A percentile compares a stretch with the other conserved stretches of the same genome.
phyloP scores from a whole-genome alignment of 2,888 invertebrate genomes.

The Apodemia duryi region DNA sequence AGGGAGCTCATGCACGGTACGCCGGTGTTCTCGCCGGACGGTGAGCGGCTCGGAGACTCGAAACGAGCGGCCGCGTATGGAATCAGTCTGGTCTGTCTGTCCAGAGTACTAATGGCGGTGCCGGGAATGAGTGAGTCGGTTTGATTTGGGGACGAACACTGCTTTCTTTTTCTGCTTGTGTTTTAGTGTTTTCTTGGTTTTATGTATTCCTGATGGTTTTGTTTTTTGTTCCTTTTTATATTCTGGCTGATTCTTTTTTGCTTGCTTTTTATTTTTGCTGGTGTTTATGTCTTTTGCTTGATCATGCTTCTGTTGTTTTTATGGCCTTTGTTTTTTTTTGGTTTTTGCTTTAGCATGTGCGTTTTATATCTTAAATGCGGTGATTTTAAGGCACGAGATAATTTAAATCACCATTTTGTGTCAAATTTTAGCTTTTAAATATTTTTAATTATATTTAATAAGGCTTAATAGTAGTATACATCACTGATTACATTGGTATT shows the following conservation, averaged over 20 bases:
- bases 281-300: too few species aligned
- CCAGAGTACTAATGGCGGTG: constrained; percentile 93
- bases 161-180: not conserved
- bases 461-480: too few species aligned
- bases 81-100: constrained; percentile 92
- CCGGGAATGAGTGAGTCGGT: constrained; percentile 93
- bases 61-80: constrained; percentile 87
- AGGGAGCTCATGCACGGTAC: constrained; percentile 88
- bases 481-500: too few species aligned
- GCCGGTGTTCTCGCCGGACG: constrained; percentile 87
- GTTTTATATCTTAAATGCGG: too few species aligned
- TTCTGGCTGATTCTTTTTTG: not conserved
- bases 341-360: too few species aligned
- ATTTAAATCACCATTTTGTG: too few species aligned
- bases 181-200: not conserved
- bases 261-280: too few species aligned
- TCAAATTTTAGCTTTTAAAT: too few species aligned
- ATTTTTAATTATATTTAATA: too few species aligned
- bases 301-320: too few species aligned
- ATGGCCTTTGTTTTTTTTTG: too few species aligned
- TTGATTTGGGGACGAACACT: not conserved
- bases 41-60: constrained; percentile 83
- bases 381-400: too few species aligned
- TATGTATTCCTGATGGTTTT: not conserved
- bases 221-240: not conserved